These are phyloP conservation scores for Platichthys flesus DNA, from an alignment of 2,113 vertebrate genomes.

Conservation along the genomic window DNA sequence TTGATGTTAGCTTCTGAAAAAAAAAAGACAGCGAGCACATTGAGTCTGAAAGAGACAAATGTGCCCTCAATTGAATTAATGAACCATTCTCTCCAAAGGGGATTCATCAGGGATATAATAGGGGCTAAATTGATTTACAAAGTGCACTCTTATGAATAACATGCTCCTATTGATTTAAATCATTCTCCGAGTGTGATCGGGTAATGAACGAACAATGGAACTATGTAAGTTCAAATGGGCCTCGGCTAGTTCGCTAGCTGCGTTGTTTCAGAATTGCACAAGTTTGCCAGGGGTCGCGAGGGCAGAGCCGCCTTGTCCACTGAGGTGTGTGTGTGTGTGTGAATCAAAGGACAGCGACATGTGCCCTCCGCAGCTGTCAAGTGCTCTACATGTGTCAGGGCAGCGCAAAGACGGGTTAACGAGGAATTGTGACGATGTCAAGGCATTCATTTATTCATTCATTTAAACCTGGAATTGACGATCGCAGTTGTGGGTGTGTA, in stretches of 20 bases:
- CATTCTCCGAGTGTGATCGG: constrained; percentile 53
- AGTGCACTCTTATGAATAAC: constrained; percentile 73
- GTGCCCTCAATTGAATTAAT: constrained; percentile 65
- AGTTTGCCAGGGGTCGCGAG: background rate
- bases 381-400: background rate
- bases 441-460: background rate
- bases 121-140: constrained; percentile 73
- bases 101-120: constrained; percentile 75
- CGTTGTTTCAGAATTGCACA: background rate
- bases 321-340: constrained; percentile 16
- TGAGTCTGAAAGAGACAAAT: constrained; percentile 38
- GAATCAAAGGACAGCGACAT: constrained; percentile 17
- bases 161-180: constrained; percentile 68
- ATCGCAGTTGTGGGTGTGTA: no score
- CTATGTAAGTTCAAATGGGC: constrained; percentile 6
- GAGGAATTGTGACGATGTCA: constrained; percentile 11
- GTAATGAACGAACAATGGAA: constrained; percentile 62
- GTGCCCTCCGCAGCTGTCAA: background rate
- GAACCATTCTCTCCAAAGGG: constrained; percentile 63
- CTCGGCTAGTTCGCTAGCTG: background rate
- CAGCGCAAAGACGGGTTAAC: constrained; percentile 13
- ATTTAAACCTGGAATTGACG: background rate
- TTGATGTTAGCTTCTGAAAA: constrained; percentile 26
- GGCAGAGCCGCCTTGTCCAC: background rate
- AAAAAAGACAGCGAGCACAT: constrained; percentile 30